Conservation (phyloP, 1,140 invertebrate genomes). For the Trichonephila clavipes region DNA sequence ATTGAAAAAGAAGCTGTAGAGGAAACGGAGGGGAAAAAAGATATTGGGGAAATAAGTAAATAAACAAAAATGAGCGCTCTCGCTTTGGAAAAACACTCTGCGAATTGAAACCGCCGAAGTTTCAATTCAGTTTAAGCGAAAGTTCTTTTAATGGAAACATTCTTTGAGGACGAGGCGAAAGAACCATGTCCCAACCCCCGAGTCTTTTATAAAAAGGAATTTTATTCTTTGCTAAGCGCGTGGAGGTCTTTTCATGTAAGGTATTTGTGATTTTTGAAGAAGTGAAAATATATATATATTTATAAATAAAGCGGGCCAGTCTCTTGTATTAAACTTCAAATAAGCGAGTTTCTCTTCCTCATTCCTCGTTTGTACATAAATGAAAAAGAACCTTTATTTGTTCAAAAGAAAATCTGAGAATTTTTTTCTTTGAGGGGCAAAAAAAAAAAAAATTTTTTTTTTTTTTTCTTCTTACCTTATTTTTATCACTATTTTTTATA, state of each 20-base stretch:
- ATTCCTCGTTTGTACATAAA: background rate
- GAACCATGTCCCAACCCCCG: background rate
- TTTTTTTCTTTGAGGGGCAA: background rate
- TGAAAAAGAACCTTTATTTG: conserved; percentile 13
- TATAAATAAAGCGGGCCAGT: background rate
- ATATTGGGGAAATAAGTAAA: background rate
- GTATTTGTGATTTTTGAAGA: conserved; percentile 14
- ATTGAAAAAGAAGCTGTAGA: background rate
- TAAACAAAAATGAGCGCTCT: conserved; percentile 25
- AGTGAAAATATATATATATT: background rate
- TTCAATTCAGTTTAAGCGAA: conserved; percentile 73
- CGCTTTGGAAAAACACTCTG: conserved; percentile 59
- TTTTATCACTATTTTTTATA: background rate
- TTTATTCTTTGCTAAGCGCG: background rate
- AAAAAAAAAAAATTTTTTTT: background rate
- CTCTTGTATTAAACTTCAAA: background rate
- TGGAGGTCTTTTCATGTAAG: background rate
- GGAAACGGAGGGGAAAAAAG: conserved; percentile 29
- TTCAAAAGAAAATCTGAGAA: background rate
- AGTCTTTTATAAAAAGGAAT: conserved; percentile 15
- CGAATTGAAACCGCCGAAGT: conserved; percentile 72
- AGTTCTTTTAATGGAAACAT: conserved; percentile 73
- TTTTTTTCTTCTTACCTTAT: background rate
- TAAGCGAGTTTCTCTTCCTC: conserved; percentile 6
- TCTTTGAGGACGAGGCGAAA: conserved; percentile 47